These are phyloP conservation scores for Anolis carolinensis DNA, from an alignment of 2,113 vertebrate species.

Conservation along the genomic window DNA sequence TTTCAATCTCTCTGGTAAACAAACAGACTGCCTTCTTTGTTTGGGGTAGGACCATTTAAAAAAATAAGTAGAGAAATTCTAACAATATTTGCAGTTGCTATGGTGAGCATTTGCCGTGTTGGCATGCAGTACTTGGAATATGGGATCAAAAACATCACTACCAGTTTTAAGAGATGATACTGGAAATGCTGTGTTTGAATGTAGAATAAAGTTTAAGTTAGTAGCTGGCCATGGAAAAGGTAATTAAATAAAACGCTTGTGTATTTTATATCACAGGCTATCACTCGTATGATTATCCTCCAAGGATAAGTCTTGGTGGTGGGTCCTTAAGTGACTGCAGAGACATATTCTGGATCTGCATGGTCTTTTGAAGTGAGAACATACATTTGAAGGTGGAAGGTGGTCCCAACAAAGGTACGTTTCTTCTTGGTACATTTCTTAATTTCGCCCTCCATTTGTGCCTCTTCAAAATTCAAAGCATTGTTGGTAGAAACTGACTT, in stretches of 20 bases:
- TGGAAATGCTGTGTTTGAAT: constrained; percentile 24
- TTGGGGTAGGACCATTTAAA: not conserved
- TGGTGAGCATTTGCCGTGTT: constrained; percentile 61
- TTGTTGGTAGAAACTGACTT: too few relatives aligned
- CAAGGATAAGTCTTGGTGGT: too few relatives aligned
- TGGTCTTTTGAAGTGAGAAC: too few relatives aligned
- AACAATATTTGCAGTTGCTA: constrained; percentile 65
- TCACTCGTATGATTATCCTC: too few relatives aligned
- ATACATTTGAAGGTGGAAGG: too few relatives aligned
- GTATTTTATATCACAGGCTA: not conserved
- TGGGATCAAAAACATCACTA: constrained; percentile 28
- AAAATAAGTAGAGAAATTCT: constrained; percentile 58
- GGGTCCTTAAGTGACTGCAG: too few relatives aligned
- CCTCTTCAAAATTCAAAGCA: too few relatives aligned
- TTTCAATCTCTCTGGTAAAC: constrained; percentile 33
- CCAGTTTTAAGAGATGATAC: constrained; percentile 28
- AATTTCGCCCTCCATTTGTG: too few relatives aligned
- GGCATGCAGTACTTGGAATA: constrained; percentile 41
- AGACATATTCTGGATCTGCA: too few relatives aligned
- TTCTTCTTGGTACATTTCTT: too few relatives aligned
- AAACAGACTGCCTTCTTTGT: constrained; percentile 49
- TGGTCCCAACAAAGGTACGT: too few relatives aligned
- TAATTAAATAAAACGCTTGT: not conserved
- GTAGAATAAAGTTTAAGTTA: constrained; percentile 2
- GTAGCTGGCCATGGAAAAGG: too few relatives aligned